Percentiles rank a stretch among this genome's conserved stretches.
These are phyloP conservation scores for Bradypus variegatus DNA, from an alignment of 2,797 vertebrate genomes.

Conservation along the genomic window DNA sequence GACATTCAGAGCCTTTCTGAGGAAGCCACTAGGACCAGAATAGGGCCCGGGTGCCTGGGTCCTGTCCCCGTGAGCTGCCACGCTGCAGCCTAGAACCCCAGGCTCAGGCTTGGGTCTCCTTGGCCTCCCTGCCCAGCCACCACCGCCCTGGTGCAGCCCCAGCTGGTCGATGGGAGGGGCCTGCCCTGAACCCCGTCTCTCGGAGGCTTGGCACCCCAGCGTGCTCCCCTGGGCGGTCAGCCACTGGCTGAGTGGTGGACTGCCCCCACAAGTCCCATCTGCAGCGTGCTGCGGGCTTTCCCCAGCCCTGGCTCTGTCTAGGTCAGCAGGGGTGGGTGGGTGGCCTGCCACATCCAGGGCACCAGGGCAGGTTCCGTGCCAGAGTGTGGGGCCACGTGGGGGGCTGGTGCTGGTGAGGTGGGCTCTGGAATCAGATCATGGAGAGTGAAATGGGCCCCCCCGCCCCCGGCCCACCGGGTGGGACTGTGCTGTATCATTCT, in stretches of 20 bases:
- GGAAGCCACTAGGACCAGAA: neutral
- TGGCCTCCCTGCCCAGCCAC: neutral
- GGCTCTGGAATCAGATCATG: slow-evolving; percentile 71
- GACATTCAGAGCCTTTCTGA: no score
- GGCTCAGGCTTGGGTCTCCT: neutral
- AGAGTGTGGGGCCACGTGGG: slow-evolving; percentile 76
- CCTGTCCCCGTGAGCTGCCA: neutral
- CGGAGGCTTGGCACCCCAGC: neutral
- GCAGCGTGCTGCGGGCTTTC: neutral
- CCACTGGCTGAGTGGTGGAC: accelerated
- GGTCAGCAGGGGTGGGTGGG: neutral
- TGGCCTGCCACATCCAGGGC: neutral
- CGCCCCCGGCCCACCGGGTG: slow-evolving; percentile 66
- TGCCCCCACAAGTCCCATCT: no score
- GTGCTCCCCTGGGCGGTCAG: neutral
- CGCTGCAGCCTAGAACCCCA: neutral
- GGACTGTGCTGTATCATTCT: slow-evolving; percentile 81
- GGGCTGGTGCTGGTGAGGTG: slow-evolving; percentile 77
- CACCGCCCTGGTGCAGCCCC: neutral
- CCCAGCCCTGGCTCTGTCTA: neutral
- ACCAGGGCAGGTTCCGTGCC: slow-evolving; percentile 79
- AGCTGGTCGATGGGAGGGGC: neutral
- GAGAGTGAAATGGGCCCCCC: slow-evolving; percentile 8
- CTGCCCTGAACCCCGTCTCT: neutral
- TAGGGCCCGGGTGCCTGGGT: neutral